Conservation (phyloP, 2,113 vertebrate genomes). For the Alosa alosa region DNA sequence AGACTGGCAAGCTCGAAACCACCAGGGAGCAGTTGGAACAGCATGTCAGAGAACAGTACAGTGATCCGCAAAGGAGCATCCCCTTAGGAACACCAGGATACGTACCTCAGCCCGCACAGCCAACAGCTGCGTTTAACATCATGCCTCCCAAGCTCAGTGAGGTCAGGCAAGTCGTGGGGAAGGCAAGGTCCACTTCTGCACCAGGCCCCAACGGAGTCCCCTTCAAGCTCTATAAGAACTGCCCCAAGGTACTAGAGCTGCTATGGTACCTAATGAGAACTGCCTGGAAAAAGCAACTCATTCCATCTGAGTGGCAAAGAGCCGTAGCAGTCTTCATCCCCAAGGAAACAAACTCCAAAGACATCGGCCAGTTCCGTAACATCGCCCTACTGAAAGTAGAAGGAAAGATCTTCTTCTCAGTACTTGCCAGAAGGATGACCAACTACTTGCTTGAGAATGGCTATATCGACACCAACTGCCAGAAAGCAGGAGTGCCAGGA, state of each 20-base stretch:
- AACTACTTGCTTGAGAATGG: not conserved
- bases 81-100: slow-evolving; percentile 15
- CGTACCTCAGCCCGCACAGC: not conserved
- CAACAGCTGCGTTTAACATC: not conserved
- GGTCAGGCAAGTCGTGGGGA: too few species aligned
- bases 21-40: not conserved
- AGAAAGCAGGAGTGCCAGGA: too few species aligned
- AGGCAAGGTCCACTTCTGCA: too few species aligned
- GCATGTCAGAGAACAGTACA: not conserved
- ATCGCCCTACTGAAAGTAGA: not conserved
- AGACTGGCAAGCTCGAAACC: not conserved
- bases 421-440: not conserved
- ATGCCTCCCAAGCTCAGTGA: not conserved
- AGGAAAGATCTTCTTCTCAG: too few species aligned
- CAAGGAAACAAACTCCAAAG: not conserved
- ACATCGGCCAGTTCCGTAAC: not conserved
- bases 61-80: not conserved
- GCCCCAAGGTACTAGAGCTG: slow-evolving; percentile 2
- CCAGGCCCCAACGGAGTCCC: slow-evolving; percentile 13
- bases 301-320: slow-evolving; percentile 23
- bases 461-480: slow-evolving; percentile 20
- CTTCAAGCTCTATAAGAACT: slow-evolving; percentile 31
- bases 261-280: slow-evolving; percentile 29
- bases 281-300: slow-evolving; percentile 32
- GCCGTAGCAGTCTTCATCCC: too few species aligned